Conservation (phyloP, 2,888 invertebrate genomes). For the Plagiodera versicolora region DNA sequence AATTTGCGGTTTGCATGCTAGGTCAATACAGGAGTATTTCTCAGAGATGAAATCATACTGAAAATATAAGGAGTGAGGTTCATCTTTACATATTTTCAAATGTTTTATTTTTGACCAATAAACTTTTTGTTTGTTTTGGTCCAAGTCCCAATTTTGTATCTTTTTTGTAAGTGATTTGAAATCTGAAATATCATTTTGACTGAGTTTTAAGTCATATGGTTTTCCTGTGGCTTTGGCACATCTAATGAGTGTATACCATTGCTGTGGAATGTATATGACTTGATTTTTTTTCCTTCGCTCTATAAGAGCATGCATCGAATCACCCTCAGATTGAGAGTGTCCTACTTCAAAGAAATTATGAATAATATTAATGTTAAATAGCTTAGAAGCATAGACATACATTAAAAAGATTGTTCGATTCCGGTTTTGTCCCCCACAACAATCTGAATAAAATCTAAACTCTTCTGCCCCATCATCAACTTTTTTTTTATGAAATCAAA, state of each 20-base stretch:
- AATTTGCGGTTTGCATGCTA: background rate
- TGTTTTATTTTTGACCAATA: constrained; percentile 2
- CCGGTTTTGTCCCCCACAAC: background rate
- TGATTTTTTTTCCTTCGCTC: constrained; percentile 8
- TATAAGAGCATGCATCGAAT: constrained; percentile 9
- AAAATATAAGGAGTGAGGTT: background rate
- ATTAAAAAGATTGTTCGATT: background rate
- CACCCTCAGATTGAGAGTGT: constrained; percentile 1
- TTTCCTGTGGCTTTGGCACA: constrained; percentile 5
- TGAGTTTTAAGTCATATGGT: constrained; percentile 1
- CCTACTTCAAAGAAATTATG: constrained; percentile 1
- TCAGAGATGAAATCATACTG: constrained; percentile 9
- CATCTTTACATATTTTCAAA: constrained; percentile 1
- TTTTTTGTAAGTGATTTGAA: constrained; percentile 1
- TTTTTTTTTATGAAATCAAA: background rate
- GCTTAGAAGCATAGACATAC: background rate
- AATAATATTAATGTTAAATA: background rate
- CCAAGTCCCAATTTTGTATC: constrained; percentile 1
- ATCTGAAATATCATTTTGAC: constrained; percentile 1
- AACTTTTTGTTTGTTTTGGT: background rate
- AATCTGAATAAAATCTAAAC: background rate
- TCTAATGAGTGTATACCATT: constrained; percentile 1
- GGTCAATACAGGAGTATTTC: background rate
- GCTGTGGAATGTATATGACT: constrained; percentile 2
- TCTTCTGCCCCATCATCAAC: background rate